Conservation (phyloP, 1,140 invertebrate species). For the Micrasema longulum region DNA sequence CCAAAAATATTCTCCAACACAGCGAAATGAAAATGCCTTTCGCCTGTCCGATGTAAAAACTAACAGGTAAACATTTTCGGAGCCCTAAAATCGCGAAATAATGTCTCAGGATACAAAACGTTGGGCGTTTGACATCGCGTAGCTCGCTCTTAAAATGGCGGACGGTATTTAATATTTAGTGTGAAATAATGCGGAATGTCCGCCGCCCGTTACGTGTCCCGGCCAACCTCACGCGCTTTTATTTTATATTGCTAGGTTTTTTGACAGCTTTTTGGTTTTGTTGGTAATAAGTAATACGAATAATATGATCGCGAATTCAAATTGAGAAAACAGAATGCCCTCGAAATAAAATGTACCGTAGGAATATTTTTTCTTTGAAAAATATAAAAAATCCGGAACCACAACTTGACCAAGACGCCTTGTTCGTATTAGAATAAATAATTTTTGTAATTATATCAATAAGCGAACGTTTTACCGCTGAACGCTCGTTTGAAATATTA, state of each 20-base stretch:
- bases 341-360: too few species aligned
- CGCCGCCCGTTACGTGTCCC: conserved; percentile 21
- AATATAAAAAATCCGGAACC: too few species aligned
- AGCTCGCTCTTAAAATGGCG: too few species aligned
- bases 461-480: too few species aligned
- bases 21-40: conserved; percentile 37
- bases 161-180: too few species aligned
- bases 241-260: conserved; percentile 41
- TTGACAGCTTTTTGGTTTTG: conserved; percentile 42
- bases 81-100: conserved; percentile 4
- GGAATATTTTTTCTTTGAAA: too few species aligned
- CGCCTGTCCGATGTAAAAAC: conserved; percentile 17
- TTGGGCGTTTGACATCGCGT: too few species aligned
- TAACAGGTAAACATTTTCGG: conserved; percentile 33
- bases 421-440: too few species aligned
- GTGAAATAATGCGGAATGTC: too few species aligned
- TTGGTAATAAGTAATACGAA: conserved; percentile 34
- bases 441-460: too few species aligned
- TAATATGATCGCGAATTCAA: conserved; percentile 27
- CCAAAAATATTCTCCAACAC: conserved; percentile 30
- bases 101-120: conserved; percentile 3
- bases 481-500: too few species aligned
- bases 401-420: too few species aligned
- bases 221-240: conserved; percentile 8
- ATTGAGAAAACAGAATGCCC: background rate